Evolutionary conservation across 2,113 vertebrate species (phyloP), one percentile per base, ranked within the genome.

Genomic region (Sakesphorus luctuosus): DNA sequence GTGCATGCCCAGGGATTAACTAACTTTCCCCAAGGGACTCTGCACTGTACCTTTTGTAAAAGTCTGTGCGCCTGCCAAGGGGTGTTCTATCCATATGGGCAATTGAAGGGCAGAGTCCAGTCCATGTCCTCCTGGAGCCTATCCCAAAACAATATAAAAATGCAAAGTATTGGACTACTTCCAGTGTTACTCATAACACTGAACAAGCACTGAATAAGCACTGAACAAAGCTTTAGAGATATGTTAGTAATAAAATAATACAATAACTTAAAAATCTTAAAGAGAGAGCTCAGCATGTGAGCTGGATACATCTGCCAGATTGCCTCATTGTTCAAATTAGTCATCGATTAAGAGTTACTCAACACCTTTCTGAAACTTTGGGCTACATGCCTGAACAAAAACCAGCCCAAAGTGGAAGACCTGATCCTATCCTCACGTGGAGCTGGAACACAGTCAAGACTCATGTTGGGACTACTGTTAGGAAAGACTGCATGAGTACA

Each of bases 311-410:
- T 74, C 47, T 92, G 38, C 66, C 61, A 62, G 5, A 18, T 36
- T 81, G 59, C 59, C 28, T 92, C 28, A 19, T 72, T 80, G 61
- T 58, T 18, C 10, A 67, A 56, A 59, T 36, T 6, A 62, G n/a
- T 38, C n/a, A 89, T 66, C 17, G 4, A 2, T 89, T 81, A 79
- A 66, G 46, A 69, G 18, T 86, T 96, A 92, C 84, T 86, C 91
- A 96, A 96, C 59, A 49, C n/a, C 59, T 71, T 71, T 40, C 69
- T 78, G 84, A 63, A 67, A 59, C 38, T 49, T 62, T 38, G 68
- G 55, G 56, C 68, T 76, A 13, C 35, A 13, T 62, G 62, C 91
- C 83, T 83, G 31, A 83, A 92, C 25, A 49, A 68, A 83, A 91
- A 43, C 3, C 46, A 6, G 47, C 56, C 55, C 68, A 78, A 84